Percentiles rank a stretch among this genome's conserved stretches.
These are phyloP conservation scores for Psilanteris sp. DNA, from an alignment of 1,140 invertebrate genomes.

Conservation along the genomic window DNA sequence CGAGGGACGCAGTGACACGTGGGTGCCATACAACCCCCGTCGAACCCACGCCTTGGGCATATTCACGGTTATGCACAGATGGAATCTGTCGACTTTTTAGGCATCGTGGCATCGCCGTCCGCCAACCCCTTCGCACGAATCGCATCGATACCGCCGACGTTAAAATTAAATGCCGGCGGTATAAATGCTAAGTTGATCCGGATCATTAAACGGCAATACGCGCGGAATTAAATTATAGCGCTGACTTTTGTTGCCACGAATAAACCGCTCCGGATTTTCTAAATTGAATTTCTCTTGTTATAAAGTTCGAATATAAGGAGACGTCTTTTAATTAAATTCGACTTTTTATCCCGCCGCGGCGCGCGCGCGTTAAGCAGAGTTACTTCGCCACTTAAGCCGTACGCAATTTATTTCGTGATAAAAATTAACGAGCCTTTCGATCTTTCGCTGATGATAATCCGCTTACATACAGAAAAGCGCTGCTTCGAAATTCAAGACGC, in stretches of 20 bases:
- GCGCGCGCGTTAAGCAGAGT: slow-evolving; percentile 21
- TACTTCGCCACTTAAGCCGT: slow-evolving; percentile 23
- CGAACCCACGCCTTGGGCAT: slow-evolving; percentile 1
- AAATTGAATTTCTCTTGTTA: slow-evolving; percentile 50
- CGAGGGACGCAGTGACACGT: slow-evolving; percentile 5
- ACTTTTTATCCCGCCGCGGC: slow-evolving; percentile 29
- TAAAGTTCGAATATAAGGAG: slow-evolving; percentile 45
- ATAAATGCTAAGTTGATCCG: slow-evolving; percentile 53
- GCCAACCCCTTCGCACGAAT: slow-evolving; percentile 18
- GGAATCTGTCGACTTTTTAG: slow-evolving; percentile 46
- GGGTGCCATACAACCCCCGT: slow-evolving; percentile 2
- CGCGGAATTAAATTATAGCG: slow-evolving; percentile 29
- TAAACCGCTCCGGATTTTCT: slow-evolving; percentile 35
- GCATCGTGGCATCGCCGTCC: slow-evolving; percentile 8
- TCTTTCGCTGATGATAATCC: slow-evolving; percentile 34
- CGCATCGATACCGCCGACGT: slow-evolving; percentile 16
- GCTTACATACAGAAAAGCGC: slow-evolving; percentile 26
- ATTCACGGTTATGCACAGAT: slow-evolving; percentile 32
- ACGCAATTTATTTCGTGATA: slow-evolving; percentile 46
- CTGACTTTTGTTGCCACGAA: slow-evolving; percentile 51
- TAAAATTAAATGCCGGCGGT: slow-evolving; percentile 21
- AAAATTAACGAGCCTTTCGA: slow-evolving; percentile 55
- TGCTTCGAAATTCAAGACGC: not conserved
- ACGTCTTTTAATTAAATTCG: slow-evolving; percentile 52
- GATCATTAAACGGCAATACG: slow-evolving; percentile 54